Percentiles rank a stretch among this genome's conserved stretches.
These are phyloP conservation scores for Cantharis rufa DNA, from an alignment of 2,888 invertebrate species.

Conservation along the genomic window DNA sequence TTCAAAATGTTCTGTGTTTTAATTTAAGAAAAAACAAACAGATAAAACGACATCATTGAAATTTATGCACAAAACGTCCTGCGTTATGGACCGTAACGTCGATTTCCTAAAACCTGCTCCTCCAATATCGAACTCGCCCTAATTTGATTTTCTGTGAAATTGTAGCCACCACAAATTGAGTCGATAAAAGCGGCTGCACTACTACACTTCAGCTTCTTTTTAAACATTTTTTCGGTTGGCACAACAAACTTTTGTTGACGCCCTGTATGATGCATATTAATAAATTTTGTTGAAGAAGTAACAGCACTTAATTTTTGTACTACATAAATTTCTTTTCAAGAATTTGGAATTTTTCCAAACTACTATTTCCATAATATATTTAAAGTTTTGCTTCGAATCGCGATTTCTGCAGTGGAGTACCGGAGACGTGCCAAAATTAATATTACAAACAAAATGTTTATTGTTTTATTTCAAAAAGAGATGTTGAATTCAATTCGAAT, in stretches of 20 bases:
- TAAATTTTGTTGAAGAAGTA: not conserved
- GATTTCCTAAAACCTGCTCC: not conserved
- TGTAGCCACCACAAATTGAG: not conserved
- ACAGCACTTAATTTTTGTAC: not conserved
- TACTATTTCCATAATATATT: not conserved
- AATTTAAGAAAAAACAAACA: not conserved
- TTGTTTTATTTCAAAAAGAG: not conserved
- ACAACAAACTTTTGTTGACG: not conserved
- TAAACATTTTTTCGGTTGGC: not conserved
- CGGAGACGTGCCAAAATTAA: not conserved
- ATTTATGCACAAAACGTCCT: not conserved
- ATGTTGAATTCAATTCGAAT: not conserved
- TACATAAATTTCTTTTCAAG: not conserved
- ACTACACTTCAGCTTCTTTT: not conserved
- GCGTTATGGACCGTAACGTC: not conserved
- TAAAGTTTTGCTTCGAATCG: not conserved
- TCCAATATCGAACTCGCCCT: not conserved
- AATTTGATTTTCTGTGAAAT: not conserved
- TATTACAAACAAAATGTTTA: not conserved
- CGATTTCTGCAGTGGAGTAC: not conserved
- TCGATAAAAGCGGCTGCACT: not conserved
- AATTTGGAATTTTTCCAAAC: not conserved
- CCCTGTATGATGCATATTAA: not conserved
- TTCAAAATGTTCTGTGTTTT: not conserved
- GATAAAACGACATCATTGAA: not conserved